Evolutionary conservation across 2,113 vertebrate species (phyloP).

Genomic region (Macquaria australasica): DNA sequence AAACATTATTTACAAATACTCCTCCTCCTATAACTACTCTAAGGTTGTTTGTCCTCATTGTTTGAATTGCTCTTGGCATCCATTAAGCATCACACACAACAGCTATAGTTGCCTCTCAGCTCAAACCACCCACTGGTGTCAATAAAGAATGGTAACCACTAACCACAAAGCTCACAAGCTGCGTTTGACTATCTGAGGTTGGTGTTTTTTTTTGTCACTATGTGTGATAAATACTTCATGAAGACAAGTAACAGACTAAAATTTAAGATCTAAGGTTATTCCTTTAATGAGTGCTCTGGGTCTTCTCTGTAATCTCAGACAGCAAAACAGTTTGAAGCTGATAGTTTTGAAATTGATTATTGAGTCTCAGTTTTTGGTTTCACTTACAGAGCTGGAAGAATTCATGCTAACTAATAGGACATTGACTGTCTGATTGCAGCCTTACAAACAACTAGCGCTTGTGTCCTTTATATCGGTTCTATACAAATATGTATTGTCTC

Average conservation of each 20-base stretch:
- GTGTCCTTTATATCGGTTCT: background rate
- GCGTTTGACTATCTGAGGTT: background rate
- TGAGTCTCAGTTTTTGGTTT: background rate
- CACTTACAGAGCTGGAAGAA: background rate
- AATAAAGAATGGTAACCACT: slow-evolving; percentile 28
- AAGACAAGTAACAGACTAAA: slow-evolving; percentile 34
- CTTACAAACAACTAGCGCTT: background rate
- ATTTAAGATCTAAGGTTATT: background rate
- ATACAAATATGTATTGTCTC: background rate
- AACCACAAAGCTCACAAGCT: slow-evolving; percentile 26
- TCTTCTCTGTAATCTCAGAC: slow-evolving; percentile 45
- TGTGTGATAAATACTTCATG: slow-evolving; percentile 16
- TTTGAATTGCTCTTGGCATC: slow-evolving; percentile 14
- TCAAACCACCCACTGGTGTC: slow-evolving; percentile 22
- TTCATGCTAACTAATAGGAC: background rate
- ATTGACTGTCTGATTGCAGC: background rate
- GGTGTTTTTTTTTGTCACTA: background rate
- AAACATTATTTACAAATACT: slow-evolving; percentile 12
- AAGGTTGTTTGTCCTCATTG: background rate
- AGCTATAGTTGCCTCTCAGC: background rate
- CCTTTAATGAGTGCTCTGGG: slow-evolving; percentile 44
- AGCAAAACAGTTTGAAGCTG: slow-evolving; percentile 19
- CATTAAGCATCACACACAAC: background rate
- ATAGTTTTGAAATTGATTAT: slow-evolving; percentile 19
- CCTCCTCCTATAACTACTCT: slow-evolving; percentile 11